Percentiles rank a stretch among this genome's conserved stretches.
These are phyloP conservation scores for Platichthys stellatus DNA, from an alignment of 2,113 vertebrate genomes.

Conservation along the genomic window DNA sequence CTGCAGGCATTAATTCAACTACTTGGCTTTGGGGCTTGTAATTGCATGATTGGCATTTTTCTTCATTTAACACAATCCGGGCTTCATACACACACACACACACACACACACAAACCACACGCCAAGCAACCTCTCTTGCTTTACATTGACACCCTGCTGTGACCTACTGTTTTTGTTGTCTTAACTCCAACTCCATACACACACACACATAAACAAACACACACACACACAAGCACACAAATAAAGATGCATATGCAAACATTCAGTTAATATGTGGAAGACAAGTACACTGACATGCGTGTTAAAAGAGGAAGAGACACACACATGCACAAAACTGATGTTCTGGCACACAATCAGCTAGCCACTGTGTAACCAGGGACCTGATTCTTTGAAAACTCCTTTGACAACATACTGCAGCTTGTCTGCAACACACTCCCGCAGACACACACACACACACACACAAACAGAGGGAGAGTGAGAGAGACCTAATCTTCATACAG, in stretches of 20 bases:
- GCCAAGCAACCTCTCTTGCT: slow-evolving; percentile 10
- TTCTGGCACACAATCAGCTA: slow-evolving; percentile 36
- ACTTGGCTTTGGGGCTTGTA: slow-evolving; percentile 71
- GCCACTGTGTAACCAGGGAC: slow-evolving; percentile 46
- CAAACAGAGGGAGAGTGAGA: not conserved
- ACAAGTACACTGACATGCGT: not conserved
- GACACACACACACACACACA: not conserved
- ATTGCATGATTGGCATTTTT: slow-evolving; percentile 79
- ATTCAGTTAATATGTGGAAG: not conserved
- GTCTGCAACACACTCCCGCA: slow-evolving; percentile 4
- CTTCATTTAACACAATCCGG: slow-evolving; percentile 70
- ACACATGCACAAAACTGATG: slow-evolving; percentile 33
- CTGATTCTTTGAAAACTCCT: slow-evolving; percentile 49
- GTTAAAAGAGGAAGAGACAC: slow-evolving; percentile 9
- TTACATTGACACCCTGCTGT: slow-evolving; percentile 55
- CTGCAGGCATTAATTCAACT: slow-evolving; percentile 69
- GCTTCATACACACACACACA: slow-evolving; percentile 25
- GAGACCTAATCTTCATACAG: slow-evolving; percentile 34
- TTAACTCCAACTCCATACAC: not conserved
- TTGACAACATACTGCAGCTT: slow-evolving; percentile 52
- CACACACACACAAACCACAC: slow-evolving; percentile 24
- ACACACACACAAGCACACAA: not conserved
- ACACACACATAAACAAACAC: no score
- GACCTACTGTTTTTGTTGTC: slow-evolving; percentile 30
- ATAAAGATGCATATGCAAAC: slow-evolving; percentile 13